These are phyloP conservation scores for Augochlora pura DNA, from an alignment of 1,140 invertebrate species.

Conservation along the genomic window DNA sequence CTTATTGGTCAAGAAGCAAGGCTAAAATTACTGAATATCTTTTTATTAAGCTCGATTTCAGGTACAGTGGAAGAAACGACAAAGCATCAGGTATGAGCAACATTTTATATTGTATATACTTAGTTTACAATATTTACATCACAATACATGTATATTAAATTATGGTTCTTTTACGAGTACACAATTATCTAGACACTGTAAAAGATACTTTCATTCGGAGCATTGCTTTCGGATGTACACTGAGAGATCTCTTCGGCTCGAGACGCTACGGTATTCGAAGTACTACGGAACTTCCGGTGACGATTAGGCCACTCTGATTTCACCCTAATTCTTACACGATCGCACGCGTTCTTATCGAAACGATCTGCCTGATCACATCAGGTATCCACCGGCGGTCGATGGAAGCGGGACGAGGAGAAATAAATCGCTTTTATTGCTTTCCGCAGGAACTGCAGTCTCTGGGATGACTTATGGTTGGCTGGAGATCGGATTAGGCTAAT, in stretches of 20 bases:
- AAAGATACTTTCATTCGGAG: conserved; percentile 66
- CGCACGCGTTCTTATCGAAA: conserved; percentile 24
- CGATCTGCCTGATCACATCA: conserved; percentile 39
- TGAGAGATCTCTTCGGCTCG: conserved; percentile 9
- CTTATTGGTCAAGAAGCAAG: too few relatives aligned
- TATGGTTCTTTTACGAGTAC: conserved; percentile 49
- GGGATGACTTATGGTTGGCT: too few relatives aligned
- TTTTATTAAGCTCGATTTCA: too few relatives aligned
- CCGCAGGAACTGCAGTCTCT: background rate
- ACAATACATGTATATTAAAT: conserved; percentile 66
- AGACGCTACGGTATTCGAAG: too few relatives aligned
- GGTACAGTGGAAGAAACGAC: background rate
- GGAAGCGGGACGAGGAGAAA: conserved; percentile 8
- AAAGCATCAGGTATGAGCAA: conserved; percentile 52
- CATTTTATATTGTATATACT: conserved; percentile 64
- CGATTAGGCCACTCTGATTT: conserved; percentile 14
- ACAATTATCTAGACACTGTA: conserved; percentile 55
- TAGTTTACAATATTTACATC: conserved; percentile 76
- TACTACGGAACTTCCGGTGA: background rate
- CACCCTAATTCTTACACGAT: conserved; percentile 21
- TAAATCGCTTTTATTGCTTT: conserved; percentile 35
- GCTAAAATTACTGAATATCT: too few relatives aligned
- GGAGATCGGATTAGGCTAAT: too few relatives aligned
- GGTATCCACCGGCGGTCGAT: background rate
- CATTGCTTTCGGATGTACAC: conserved; percentile 53